Percentiles rank a stretch among this genome's conserved stretches.
Evolutionary conservation across 1,140 invertebrate genomes (phyloP).

Genomic region (Heterodera schachtii): DNA sequence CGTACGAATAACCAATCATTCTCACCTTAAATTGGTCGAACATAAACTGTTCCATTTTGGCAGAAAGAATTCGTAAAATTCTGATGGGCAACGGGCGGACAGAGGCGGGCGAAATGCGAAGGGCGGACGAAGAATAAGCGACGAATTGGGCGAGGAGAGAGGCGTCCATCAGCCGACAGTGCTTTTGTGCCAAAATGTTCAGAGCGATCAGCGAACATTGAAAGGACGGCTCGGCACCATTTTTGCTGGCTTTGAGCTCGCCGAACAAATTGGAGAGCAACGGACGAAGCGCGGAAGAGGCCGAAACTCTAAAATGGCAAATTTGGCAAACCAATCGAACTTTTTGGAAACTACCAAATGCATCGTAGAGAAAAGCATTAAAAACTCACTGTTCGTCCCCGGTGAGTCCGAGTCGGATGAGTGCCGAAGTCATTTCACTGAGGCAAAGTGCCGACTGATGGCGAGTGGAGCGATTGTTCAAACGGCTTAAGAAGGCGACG

Average conservation of each 20-base stretch:
- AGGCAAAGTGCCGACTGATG: conserved; percentile 20
- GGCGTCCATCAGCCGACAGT: conserved; percentile 37
- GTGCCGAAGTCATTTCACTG: conserved; percentile 11
- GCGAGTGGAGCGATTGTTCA: conserved; percentile 9
- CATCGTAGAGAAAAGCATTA: not conserved
- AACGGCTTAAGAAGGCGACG: conserved; percentile 8
- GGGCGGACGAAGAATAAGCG: conserved; percentile 6
- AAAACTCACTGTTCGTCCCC: not conserved
- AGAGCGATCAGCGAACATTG: conserved; percentile 34
- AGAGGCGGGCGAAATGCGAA: conserved; percentile 23
- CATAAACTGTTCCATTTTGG: conserved; percentile 32
- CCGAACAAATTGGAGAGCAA: conserved; percentile 2
- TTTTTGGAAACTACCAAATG: not conserved
- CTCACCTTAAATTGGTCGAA: conserved; percentile 34
- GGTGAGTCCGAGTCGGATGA: conserved; percentile 8
- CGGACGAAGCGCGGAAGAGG: not conserved
- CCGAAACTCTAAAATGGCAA: not conserved
- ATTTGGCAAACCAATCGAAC: not conserved
- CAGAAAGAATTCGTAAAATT: conserved; percentile 32
- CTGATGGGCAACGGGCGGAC: conserved; percentile 38
- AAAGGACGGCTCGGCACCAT: not conserved
- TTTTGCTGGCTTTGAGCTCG: not conserved
- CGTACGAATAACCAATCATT: not conserved
- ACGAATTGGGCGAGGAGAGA: conserved; percentile 29
- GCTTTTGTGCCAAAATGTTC: conserved; percentile 44